phyloP scores from a whole-genome alignment of 2,113 vertebrate species.

The Antechinus flavipes region DNA sequence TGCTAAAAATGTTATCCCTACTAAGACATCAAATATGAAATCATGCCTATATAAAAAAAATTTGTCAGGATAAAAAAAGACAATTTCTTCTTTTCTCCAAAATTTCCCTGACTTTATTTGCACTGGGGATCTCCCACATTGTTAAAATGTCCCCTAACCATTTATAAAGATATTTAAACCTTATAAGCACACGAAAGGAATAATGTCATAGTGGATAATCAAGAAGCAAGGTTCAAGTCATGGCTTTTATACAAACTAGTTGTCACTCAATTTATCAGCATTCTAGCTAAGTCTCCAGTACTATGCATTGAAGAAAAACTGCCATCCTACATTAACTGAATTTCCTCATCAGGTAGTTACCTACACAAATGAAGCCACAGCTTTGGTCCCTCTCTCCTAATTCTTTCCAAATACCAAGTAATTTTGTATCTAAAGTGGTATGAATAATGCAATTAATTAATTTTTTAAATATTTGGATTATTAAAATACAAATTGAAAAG shows the following conservation, averaged over 20 bases:
- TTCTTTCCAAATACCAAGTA: not conserved
- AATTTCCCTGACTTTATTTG: not conserved
- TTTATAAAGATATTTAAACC: not conserved
- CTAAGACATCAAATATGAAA: not conserved
- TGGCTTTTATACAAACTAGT: not conserved
- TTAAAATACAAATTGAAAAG: not conserved
- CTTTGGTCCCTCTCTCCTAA: not conserved
- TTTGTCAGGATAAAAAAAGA: not conserved
- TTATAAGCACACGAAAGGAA: not conserved
- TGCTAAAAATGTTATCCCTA: not conserved
- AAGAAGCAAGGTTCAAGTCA: not conserved
- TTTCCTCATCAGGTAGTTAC: not conserved
- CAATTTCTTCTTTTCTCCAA: not conserved
- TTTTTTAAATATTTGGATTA: not conserved
- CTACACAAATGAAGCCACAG: not conserved
- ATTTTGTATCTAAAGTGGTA: not conserved
- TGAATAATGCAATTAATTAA: not conserved
- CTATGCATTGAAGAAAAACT: not conserved
- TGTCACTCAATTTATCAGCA: not conserved
- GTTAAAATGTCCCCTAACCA: not conserved
- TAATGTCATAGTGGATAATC: not conserved
- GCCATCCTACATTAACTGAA: not conserved
- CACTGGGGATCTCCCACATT: not conserved
- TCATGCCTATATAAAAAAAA: not conserved
- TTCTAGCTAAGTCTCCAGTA: not conserved